Conservation (phyloP, 2,113 vertebrate species). For the Prolemur simus region DNA sequence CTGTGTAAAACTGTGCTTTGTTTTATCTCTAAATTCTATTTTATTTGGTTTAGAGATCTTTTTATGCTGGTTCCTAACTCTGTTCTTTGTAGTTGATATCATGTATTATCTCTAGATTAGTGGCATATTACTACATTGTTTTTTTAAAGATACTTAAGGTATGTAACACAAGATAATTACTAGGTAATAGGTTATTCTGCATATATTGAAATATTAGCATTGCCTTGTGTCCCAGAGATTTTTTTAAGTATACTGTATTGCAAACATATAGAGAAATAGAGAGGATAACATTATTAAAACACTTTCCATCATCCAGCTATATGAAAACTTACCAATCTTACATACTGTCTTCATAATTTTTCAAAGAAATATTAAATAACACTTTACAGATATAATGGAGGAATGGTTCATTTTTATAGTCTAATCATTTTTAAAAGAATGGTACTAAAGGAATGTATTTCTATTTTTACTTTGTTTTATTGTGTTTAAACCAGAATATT, state of each 20-base stretch:
- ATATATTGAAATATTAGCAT: background rate
- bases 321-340: background rate
- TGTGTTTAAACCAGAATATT: background rate
- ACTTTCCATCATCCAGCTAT: background rate
- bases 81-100: background rate
- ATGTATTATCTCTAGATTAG: background rate
- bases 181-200: background rate
- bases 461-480: background rate
- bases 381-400: background rate
- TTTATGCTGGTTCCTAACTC: background rate
- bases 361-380: background rate
- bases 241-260: background rate
- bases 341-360: background rate
- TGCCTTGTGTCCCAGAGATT: background rate
- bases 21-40: background rate
- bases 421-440: background rate
- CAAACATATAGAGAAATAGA: background rate
- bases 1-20: background rate
- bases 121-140: background rate
- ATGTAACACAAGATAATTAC: background rate
- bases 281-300: background rate
- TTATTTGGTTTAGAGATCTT: background rate
- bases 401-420: background rate
- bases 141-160: background rate
- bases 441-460: background rate